These are phyloP conservation scores for Alaudala cheleensis DNA, from an alignment of 2,113 vertebrate species.

Conservation along the genomic window DNA sequence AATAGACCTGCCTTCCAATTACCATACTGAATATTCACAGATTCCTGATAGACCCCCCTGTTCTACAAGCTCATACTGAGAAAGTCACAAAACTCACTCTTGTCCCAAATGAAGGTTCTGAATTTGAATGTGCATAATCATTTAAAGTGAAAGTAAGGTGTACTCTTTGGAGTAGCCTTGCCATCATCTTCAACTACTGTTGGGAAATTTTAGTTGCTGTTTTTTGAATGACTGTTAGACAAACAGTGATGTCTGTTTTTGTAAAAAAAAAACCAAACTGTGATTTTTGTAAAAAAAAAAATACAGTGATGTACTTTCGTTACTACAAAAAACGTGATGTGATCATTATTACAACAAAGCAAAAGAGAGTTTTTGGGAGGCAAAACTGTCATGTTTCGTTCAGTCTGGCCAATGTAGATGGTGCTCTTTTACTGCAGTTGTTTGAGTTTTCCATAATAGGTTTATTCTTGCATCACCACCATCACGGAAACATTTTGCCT, in stretches of 20 bases:
- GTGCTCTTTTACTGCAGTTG: background rate
- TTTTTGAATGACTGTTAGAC: background rate
- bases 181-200: background rate
- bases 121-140: background rate
- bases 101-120: background rate
- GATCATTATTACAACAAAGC: background rate
- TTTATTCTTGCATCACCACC: background rate
- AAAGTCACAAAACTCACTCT: background rate
- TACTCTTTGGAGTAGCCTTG: background rate
- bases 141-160: background rate
- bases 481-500: background rate
- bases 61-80: background rate
- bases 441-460: background rate
- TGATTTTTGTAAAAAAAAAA: no score
- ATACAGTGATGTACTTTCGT: background rate
- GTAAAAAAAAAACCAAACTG: no score
- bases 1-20: background rate
- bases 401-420: background rate
- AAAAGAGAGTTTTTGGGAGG: background rate
- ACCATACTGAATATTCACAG: background rate
- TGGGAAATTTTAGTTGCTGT: background rate
- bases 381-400: background rate
- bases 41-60: background rate
- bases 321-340: background rate
- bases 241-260: no score